Conservation (phyloP, 2,113 vertebrate genomes). For the Sylvilagus bachmani region DNA sequence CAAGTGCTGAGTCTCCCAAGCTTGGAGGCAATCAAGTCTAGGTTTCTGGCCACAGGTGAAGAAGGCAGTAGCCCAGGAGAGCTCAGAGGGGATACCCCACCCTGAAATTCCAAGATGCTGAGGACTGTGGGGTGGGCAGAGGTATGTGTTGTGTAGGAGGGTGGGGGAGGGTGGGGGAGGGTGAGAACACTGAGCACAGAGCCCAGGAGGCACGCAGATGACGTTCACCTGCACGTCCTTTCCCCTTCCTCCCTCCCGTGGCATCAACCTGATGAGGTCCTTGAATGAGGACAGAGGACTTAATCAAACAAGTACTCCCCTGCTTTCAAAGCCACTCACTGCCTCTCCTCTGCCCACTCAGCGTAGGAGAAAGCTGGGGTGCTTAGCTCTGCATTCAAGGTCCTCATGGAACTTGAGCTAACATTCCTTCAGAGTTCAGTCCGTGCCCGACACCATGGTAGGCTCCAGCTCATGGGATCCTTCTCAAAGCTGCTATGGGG, state of each 20-base stretch:
- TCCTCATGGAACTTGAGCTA: not conserved
- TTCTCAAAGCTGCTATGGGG: not conserved
- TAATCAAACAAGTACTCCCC: not conserved
- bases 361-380: not conserved
- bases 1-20: not conserved
- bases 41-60: not conserved
- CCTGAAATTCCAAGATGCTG: not conserved
- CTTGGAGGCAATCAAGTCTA: not conserved
- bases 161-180: not conserved
- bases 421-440: not conserved
- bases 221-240: not conserved
- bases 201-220: not conserved
- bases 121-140: not conserved
- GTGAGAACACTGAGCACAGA: not conserved
- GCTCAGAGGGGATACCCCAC: not conserved
- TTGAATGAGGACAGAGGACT: not conserved
- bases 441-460: not conserved
- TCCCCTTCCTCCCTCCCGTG: not conserved
- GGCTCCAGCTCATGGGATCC: not conserved
- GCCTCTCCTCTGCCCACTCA: not conserved
- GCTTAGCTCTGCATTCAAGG: not conserved
- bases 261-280: not conserved
- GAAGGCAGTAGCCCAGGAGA: not conserved
- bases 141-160: not conserved
- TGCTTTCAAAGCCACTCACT: not conserved